Percentiles rank a stretch among this genome's conserved stretches.
Conservation (phyloP, 2,113 vertebrate species). For the Rhombomys opimus region DNA sequence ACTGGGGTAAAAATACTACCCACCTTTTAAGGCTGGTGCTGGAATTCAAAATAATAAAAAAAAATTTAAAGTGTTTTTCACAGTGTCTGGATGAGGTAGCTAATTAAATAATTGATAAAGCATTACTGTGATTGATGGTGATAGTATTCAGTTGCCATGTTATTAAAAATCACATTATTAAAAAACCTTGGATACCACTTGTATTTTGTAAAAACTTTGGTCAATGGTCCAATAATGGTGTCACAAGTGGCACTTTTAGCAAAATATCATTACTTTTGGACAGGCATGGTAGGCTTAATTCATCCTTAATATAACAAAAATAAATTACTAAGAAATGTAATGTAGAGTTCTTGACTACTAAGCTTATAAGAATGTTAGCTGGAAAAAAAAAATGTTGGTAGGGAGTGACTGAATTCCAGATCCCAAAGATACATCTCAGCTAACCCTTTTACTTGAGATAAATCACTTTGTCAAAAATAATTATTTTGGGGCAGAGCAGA, state of each 20-base stretch:
- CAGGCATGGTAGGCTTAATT: slow-evolving; percentile 18
- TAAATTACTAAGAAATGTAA: slow-evolving; percentile 54
- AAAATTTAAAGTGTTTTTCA: background rate
- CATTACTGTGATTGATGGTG: background rate
- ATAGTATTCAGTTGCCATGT: background rate
- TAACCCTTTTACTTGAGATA: slow-evolving; percentile 4
- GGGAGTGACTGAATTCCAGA: slow-evolving; percentile 15
- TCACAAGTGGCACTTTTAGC: slow-evolving; percentile 52
- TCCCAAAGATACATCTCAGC: background rate
- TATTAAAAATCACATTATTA: slow-evolving; percentile 41
- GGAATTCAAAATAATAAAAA: slow-evolving; percentile 41
- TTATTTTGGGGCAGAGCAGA: slow-evolving; percentile 14
- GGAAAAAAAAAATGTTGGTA: background rate
- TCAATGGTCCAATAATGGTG: slow-evolving; percentile 19
- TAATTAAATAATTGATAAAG: background rate
- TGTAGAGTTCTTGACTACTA: slow-evolving; percentile 14
- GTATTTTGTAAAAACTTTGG: slow-evolving; percentile 64
- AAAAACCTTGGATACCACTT: slow-evolving; percentile 56
- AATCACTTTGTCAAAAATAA: slow-evolving; percentile 11
- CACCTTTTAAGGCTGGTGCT: background rate
- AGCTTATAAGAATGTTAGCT: slow-evolving; percentile 23
- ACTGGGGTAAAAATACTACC: background rate
- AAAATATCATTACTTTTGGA: slow-evolving; percentile 45
- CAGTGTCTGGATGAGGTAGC: background rate
- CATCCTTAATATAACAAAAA: slow-evolving; percentile 51